Conservation (phyloP, 1,140 invertebrate species). For the Eupeodes corollae region DNA sequence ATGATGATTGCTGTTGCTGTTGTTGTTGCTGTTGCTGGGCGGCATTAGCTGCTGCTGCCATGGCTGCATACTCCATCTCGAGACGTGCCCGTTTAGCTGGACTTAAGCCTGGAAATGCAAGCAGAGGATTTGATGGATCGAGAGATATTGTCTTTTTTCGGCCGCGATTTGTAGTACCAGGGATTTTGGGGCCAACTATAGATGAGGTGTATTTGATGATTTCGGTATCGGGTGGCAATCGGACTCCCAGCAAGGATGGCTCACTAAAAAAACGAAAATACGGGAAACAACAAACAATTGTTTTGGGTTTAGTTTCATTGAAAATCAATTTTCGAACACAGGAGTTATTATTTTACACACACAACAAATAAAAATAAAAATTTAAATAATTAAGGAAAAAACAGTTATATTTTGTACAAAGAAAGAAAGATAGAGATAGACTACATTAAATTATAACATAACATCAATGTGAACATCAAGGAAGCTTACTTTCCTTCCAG, state of each 20-base stretch:
- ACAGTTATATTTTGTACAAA: no score
- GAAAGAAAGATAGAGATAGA: background rate
- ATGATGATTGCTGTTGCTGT: conserved; percentile 17
- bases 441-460: background rate
- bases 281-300: background rate
- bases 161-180: conserved; percentile 67
- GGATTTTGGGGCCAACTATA: conserved; percentile 67
- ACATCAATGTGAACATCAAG: background rate
- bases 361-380: background rate
- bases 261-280: conserved; percentile 45
- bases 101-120: conserved; percentile 52
- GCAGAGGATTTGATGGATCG: conserved; percentile 53
- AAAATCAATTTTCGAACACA: background rate
- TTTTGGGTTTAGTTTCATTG: background rate
- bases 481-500: conserved; percentile 48
- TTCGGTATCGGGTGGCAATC: conserved; percentile 76
- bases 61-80: conserved; percentile 43
- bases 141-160: conserved; percentile 77
- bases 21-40: conserved; percentile 25
- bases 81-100: conserved; percentile 41
- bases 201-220: conserved; percentile 81
- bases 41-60: conserved; percentile 22
- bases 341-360: background rate
- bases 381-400: background rate
- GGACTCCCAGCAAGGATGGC: conserved; percentile 64